Evolutionary conservation across 2,888 invertebrate species (phyloP).

Genomic region (Parthenolecanium corni): DNA sequence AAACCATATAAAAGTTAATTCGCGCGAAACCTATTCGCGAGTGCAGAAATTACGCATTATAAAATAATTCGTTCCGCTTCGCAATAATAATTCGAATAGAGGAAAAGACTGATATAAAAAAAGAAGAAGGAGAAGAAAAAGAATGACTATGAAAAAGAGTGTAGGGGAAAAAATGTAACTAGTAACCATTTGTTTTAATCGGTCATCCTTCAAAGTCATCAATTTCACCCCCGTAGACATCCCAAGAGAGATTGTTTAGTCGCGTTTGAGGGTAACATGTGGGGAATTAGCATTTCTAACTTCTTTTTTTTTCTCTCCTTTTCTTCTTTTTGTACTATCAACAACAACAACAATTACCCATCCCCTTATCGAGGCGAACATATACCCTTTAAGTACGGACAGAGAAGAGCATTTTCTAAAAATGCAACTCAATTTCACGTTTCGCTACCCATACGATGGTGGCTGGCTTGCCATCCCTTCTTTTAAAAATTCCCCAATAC

Average conservation of each 20-base stretch:
- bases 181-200: slow-evolving; percentile 29
- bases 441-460: slow-evolving; percentile 32
- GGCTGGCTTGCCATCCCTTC: slow-evolving; percentile 1
- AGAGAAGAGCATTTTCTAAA: slow-evolving; percentile 26
- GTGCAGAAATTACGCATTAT: slow-evolving; percentile 4
- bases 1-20: background rate
- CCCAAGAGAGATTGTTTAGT: slow-evolving; percentile 26
- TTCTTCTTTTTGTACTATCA: slow-evolving; percentile 6
- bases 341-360: slow-evolving; percentile 26
- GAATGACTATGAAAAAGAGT: background rate
- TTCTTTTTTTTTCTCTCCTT: slow-evolving; percentile 2
- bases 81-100: background rate
- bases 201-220: slow-evolving; percentile 29
- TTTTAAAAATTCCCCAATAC: slow-evolving; percentile 23
- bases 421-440: slow-evolving; percentile 34
- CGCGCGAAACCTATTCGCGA: background rate
- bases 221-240: slow-evolving; percentile 26
- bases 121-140: slow-evolving; percentile 8
- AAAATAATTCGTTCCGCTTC: slow-evolving; percentile 16
- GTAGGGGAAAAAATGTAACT: slow-evolving; percentile 12
- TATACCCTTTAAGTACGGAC: slow-evolving; percentile 23
- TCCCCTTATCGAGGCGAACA: slow-evolving; percentile 6
- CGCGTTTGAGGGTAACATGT: slow-evolving; percentile 29
- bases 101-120: background rate
- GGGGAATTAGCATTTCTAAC: slow-evolving; percentile 28